phyloP scores from a whole-genome alignment of 2,113 vertebrate genomes.

The Ammodytes marinus region DNA sequence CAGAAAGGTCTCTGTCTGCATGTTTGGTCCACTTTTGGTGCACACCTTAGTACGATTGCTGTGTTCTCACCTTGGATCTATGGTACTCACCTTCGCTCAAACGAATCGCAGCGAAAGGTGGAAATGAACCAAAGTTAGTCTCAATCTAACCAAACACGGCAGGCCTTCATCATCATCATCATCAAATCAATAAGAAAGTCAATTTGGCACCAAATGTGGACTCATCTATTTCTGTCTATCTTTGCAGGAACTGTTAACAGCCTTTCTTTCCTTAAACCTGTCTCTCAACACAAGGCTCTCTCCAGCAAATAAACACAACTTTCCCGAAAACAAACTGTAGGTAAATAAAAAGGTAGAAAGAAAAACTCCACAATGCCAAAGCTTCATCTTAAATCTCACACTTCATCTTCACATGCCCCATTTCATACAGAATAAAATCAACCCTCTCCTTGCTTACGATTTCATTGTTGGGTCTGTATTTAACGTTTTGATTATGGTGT shows the following conservation, averaged over 20 bases:
- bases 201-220: slow-evolving; percentile 23
- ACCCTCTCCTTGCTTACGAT: background rate
- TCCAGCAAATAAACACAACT: background rate
- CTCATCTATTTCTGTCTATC: background rate
- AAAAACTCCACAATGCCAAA: background rate
- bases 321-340: background rate
- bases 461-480: background rate
- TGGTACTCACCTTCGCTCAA: too few relatives aligned
- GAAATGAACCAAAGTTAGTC: too few relatives aligned
- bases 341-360: background rate
- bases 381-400: background rate
- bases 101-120: too few relatives aligned
- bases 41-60: too few relatives aligned
- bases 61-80: too few relatives aligned
- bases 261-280: background rate
- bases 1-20: too few relatives aligned
- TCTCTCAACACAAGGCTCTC: background rate
- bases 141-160: too few relatives aligned
- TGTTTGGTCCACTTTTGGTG: too few relatives aligned
- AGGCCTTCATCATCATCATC: slow-evolving; percentile 18
- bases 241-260: background rate
- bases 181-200: slow-evolving; percentile 10
- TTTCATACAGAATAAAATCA: slow-evolving; percentile 8
- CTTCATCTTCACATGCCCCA: background rate
- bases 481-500: slow-evolving; percentile 27